Percentiles rank a stretch among this genome's conserved stretches.
Conservation (phyloP, 2,113 vertebrate genomes). For the Phyllostomus discolor region DNA sequence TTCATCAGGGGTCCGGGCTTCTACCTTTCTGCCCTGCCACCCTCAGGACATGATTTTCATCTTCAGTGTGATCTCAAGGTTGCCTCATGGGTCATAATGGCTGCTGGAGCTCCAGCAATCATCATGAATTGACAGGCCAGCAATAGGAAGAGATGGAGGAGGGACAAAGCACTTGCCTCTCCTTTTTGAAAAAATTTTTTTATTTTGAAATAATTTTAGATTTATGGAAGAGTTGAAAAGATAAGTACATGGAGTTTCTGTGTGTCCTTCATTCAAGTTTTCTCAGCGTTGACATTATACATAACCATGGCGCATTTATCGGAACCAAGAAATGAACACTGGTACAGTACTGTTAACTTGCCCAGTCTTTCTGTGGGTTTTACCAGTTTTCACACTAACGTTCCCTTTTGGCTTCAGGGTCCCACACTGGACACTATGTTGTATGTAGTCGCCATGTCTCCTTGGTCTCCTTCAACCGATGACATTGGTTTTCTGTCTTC, state of each 20-base stretch:
- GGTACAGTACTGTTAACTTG: not conserved
- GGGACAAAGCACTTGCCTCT: not conserved
- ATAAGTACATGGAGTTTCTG: not conserved
- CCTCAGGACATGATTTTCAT: not conserved
- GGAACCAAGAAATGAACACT: not conserved
- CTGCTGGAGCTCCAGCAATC: not conserved
- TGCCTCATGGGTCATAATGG: not conserved
- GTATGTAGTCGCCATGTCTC: not conserved
- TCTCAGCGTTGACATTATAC: not conserved
- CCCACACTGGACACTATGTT: not conserved
- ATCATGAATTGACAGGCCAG: not conserved
- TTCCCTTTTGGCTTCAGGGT: not conserved
- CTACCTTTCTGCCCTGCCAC: not conserved
- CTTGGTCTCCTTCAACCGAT: not conserved
- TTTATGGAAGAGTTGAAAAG: not conserved
- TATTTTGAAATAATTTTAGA: conserved; percentile 23
- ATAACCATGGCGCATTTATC: not conserved
- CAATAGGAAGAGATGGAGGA: not conserved
- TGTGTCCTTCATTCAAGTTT: not conserved
- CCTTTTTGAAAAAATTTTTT: not conserved
- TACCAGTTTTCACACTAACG: not conserved
- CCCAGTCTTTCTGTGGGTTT: not conserved
- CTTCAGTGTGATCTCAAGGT: not conserved
- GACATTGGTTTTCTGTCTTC: not conserved
- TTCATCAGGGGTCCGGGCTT: not conserved